Conservation (phyloP, 2,888 invertebrate genomes). For the Ophonus ardosiacus region DNA sequence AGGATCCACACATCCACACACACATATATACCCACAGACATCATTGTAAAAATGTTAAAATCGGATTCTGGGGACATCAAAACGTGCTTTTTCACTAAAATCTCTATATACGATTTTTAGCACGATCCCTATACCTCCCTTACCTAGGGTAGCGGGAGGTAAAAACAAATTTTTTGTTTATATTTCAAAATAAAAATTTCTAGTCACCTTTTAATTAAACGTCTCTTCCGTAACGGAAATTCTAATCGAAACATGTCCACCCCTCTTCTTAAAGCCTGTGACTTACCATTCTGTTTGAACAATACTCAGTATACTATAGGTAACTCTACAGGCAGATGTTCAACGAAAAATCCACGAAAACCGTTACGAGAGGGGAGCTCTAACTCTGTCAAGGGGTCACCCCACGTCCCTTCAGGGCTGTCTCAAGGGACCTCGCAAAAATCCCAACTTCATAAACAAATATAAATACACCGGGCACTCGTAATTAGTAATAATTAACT, state of each 20-base stretch:
- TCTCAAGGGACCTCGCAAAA: conserved; percentile 26
- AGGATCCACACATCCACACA: too few relatives aligned
- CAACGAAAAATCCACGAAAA: conserved; percentile 58
- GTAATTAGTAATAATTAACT: conserved; percentile 28
- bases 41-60: too few relatives aligned
- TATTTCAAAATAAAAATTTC: too few relatives aligned
- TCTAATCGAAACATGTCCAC: background rate
- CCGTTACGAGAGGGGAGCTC: conserved; percentile 45
- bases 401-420: conserved; percentile 13
- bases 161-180: too few relatives aligned
- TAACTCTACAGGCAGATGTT: conserved; percentile 56
- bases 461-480: background rate
- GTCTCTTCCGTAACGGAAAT: background rate
- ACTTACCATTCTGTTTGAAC: conserved; percentile 52
- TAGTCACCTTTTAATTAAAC: background rate
- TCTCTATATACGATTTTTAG: too few relatives aligned
- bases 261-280: conserved; percentile 8
- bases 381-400: conserved; percentile 4
- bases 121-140: too few relatives aligned
- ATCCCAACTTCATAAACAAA: conserved; percentile 30
- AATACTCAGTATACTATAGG: conserved; percentile 23
- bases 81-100: too few relatives aligned
- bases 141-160: too few relatives aligned
- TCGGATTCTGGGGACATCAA: too few relatives aligned
- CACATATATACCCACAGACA: too few relatives aligned